These are phyloP conservation scores for Dinocampus coccinellae DNA, from an alignment of 2,888 invertebrate genomes.

Conservation along the genomic window DNA sequence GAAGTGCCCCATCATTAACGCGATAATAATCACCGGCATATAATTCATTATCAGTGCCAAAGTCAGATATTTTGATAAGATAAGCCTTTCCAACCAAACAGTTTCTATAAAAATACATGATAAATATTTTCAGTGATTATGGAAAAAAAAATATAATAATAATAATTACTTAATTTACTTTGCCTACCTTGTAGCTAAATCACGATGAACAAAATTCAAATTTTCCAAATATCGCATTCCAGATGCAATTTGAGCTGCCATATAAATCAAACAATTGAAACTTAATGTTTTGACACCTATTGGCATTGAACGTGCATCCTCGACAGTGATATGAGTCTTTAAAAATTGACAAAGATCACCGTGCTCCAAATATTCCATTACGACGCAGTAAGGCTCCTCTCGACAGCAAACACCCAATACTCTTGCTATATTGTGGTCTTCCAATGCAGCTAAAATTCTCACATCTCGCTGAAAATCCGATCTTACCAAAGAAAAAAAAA, in stretches of 20 bases:
- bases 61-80: conserved; percentile 87
- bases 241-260: conserved; percentile 87
- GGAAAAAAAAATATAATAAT: too few species aligned
- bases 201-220: conserved; percentile 90
- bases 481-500: conserved; percentile 68
- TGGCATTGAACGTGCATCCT: conserved; percentile 73
- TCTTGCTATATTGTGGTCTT: conserved; percentile 82
- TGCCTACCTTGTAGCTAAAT: conserved; percentile 82
- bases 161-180: background rate
- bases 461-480: conserved; percentile 89
- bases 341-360: conserved; percentile 88
- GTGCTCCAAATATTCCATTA: conserved; percentile 86
- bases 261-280: conserved; percentile 82
- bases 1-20: conserved; percentile 81
- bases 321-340: conserved; percentile 77
- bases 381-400: conserved; percentile 83
- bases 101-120: conserved; percentile 75
- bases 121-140: too few species aligned
- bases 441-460: conserved; percentile 86
- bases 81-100: conserved; percentile 87
- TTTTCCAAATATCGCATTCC: conserved; percentile 93
- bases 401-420: conserved; percentile 82
- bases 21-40: conserved; percentile 87
- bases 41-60: conserved; percentile 86
- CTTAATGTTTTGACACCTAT: conserved; percentile 76